Evolutionary conservation across 1,140 invertebrate species (phyloP), one percentile per base, ranked within the genome.

Genomic region (Archegozetes longisetosus): DNA sequence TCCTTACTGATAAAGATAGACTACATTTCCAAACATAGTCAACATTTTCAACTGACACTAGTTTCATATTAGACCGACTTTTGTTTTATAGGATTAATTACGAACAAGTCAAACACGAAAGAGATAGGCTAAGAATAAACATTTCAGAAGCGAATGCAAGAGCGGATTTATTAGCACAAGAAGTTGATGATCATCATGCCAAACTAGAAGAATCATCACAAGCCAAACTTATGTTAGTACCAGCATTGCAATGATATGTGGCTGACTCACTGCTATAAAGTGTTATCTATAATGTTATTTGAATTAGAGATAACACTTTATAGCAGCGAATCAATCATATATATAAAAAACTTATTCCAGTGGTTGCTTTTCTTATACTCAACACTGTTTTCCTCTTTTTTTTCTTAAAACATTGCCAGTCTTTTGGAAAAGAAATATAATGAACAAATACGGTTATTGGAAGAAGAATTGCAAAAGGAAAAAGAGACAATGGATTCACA

Each of bases 181-280:
- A 94, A 72, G 83, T 90, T 1, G 89, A 94, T 69, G 90, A 93
- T 55, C 83, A 86, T 65, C 86, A 92, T 70, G 75, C 79, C 0
- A 77, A 81, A 47, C 76, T 91, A 65, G 88, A 93, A 71, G 80
- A 80, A 60, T 79, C 79, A 26, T 74, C 81, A 53, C 77, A 82
- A 67, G 77, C 80, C 46, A 79, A 82, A 67, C 62, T 77, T 20
- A 66, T 71, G 75, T 76, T 66, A 70, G 72, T 70, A 28, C 20
- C 22, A 40, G 3, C 17, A 29, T 14, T 1, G n/a, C 47, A 17
- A 29, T n/a, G 22, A 20, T 23, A 53, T 24, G n/a, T n/a, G n/a
- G n/a, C n/a, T n/a, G n/a, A n/a, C n/a, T n/a, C n/a, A n/a, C n/a
- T n/a, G n/a, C n/a, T n/a, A n/a, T n/a, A n/a, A n/a, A n/a, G n/a